Evolutionary conservation across 2,797 vertebrate genomes (phyloP), one percentile per base, ranked within the genome.

Genomic region (Champsocephalus esox): DNA sequence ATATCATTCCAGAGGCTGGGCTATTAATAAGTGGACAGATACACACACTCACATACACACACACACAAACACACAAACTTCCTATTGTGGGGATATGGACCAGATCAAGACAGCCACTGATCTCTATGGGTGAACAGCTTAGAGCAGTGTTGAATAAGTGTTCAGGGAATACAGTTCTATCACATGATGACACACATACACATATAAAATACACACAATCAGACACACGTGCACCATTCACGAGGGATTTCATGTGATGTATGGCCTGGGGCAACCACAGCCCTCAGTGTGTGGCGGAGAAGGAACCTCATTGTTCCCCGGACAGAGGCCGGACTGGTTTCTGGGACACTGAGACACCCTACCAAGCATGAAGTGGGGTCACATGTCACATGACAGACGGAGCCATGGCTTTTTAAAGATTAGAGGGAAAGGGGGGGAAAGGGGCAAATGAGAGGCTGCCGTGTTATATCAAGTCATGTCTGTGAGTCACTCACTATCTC

Each of bases 1-100:
- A 84, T 87, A 88, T 85, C 75, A 87, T 84, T 83, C 91, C 87
- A 86, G 61, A 86, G 83, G 85, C 82, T 67, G 60, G 51, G 60
- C 88, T 92, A 91, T 93, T 93, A 92, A 93, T 93, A 94, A 92
- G 77, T 78, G 81, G 82, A 89, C 87, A 84, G 61, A 73, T 66
- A 72, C 51, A 48, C 74, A 54, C 24, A 14, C 16, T 9, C 57
- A 46, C 59, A 61, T 54, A 51, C 52, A 32, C 21, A 17, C 21
- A 17, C 59, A 55, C 5, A 72, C 46, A 12, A n/a, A 19, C 28
- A 63, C 48, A 64, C 61, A 63, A 70, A 77, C 66, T 81, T 87
- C 78, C 75, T 61, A 62, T 77, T 78, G 81, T 71, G 81, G 73
- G 77, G 79, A 89, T 87, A 80, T 77, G 76, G 81, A 86, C 84